Percentiles rank a stretch among this genome's conserved stretches.
phyloP scores from a whole-genome alignment of 2,113 vertebrate species.

The Stegastes partitus region DNA sequence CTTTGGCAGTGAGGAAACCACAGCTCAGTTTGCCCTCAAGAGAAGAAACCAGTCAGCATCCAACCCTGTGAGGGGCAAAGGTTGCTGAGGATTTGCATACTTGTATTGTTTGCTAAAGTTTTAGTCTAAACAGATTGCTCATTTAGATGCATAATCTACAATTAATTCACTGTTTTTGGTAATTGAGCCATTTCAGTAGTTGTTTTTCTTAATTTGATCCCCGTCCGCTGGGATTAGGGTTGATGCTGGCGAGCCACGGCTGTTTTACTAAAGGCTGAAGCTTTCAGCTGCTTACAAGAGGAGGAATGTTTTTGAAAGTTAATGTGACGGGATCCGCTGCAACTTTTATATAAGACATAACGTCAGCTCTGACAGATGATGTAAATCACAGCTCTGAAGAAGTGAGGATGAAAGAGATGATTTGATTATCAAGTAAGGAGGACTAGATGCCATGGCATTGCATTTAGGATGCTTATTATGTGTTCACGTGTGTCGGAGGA shows the following conservation, averaged over 20 bases:
- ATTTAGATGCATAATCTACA: neutral
- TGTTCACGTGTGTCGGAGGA: neutral
- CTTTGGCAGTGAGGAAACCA: conserved; percentile 34
- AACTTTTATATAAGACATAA: neutral
- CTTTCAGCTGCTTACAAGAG: neutral
- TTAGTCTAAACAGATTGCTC: conserved; percentile 12
- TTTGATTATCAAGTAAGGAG: neutral
- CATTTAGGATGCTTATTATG: neutral
- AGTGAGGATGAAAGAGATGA: neutral
- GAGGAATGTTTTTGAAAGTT: conserved; percentile 11
- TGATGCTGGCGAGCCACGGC: neutral
- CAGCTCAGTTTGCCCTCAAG: conserved; percentile 27
- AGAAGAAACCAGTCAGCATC: conserved; percentile 21
- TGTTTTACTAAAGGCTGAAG: neutral
- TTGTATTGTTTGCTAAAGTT: conserved; percentile 8
- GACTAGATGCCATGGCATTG: neutral
- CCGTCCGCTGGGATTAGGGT: neutral
- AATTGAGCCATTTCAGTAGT: neutral
- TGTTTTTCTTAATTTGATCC: neutral
- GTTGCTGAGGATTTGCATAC: neutral
- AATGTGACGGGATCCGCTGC: neutral
- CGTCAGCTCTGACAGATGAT: neutral
- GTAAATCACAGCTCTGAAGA: neutral
- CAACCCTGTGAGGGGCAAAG: conserved; percentile 1
- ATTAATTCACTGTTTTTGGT: neutral